Evolutionary conservation across 1,140 invertebrate genomes (phyloP).

Genomic region (Neotoxoptera formosana): DNA sequence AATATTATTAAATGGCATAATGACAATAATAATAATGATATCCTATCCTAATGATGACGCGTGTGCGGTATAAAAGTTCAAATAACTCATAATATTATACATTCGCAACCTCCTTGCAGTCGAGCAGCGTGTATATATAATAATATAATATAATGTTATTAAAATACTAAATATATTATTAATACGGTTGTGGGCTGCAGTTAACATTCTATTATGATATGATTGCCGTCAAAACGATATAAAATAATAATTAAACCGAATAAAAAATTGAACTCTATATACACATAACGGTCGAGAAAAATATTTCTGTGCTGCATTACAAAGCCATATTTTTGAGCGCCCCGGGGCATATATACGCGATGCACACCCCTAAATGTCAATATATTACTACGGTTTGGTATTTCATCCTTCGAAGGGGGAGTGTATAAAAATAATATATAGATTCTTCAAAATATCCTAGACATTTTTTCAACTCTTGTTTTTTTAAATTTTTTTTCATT

Average conservation of each 20-base stretch:
- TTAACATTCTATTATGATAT: neutral
- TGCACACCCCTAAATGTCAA: neutral
- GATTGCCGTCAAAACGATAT: neutral
- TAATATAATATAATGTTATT: neutral
- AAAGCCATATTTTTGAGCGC: neutral
- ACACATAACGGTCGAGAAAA: neutral
- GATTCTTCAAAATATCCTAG: neutral
- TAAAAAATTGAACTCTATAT: neutral
- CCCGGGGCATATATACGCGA: neutral
- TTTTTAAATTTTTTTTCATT: too few relatives aligned
- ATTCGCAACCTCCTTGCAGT: neutral
- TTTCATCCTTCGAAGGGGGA: neutral
- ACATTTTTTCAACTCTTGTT: neutral
- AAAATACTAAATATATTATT: neutral
- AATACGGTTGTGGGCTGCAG: neutral
- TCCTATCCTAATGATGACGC: neutral
- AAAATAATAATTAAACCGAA: neutral
- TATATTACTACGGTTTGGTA: neutral
- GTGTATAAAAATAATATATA: neutral
- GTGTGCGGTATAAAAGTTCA: neutral
- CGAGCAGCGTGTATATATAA: neutral
- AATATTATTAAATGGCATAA: neutral
- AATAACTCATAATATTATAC: neutral
- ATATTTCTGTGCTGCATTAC: neutral
- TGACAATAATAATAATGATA: neutral